These are phyloP conservation scores for Andrena chrysosceles DNA, from an alignment of 2,888 invertebrate species.

Conservation along the genomic window DNA sequence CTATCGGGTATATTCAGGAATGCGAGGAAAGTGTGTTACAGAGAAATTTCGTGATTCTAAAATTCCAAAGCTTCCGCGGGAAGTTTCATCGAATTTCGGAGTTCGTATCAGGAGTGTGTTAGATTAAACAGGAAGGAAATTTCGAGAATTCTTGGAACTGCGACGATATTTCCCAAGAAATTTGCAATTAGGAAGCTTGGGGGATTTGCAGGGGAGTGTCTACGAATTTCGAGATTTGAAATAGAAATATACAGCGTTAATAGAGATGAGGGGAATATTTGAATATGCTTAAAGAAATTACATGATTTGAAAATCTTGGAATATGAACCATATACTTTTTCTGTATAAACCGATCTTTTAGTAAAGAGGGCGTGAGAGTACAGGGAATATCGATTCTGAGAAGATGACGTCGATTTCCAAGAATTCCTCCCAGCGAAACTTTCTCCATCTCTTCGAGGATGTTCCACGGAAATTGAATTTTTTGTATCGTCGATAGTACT, in stretches of 20 bases:
- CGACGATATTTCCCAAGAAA: conserved; percentile 1
- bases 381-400: neutral
- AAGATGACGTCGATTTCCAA: conserved; percentile 16
- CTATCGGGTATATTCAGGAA: conserved; percentile 6
- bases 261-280: neutral
- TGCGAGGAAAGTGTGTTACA: conserved; percentile 5
- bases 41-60: conserved; percentile 10
- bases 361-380: neutral
- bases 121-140: neutral
- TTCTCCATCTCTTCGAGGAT: conserved; percentile 5
- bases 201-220: neutral
- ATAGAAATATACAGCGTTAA: neutral
- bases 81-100: conserved; percentile 3
- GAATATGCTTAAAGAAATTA: neutral
- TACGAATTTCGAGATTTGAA: neutral
- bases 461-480: conserved; percentile 25
- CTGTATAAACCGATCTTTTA: neutral
- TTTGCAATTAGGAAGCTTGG: conserved; percentile 20
- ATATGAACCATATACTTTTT: neutral
- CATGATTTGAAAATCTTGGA: neutral
- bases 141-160: neutral
- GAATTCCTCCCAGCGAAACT: conserved; percentile 15
- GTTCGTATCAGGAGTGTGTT: neutral
- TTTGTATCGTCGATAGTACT: neutral
- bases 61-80: conserved; percentile 14